Evolutionary conservation across 2,113 vertebrate species (phyloP).

Genomic region (Zingel zingel): DNA sequence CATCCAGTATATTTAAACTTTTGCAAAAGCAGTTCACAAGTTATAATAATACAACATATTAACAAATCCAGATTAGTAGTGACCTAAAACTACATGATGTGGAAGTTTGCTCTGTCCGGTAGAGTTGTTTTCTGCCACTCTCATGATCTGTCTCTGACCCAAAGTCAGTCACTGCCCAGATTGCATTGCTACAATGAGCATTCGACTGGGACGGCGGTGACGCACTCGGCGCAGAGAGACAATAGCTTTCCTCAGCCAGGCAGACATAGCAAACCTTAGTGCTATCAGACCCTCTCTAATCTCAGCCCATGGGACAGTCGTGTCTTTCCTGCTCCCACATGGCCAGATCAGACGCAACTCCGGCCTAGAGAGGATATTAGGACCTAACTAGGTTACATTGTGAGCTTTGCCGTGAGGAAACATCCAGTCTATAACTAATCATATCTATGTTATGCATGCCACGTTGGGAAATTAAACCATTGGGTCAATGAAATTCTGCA

Average conservation of each 20-base stretch:
- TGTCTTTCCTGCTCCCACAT: constrained; percentile 78
- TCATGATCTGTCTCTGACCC: constrained; percentile 72
- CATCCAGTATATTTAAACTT: too few relatives aligned
- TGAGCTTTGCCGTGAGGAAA: constrained; percentile 29
- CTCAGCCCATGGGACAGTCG: constrained; percentile 74
- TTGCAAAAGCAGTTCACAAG: not conserved
- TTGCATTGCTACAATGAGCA: constrained; percentile 74
- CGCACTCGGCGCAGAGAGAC: constrained; percentile 71
- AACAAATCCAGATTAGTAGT: constrained; percentile 7
- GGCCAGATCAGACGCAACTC: constrained; percentile 75
- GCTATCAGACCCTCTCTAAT: constrained; percentile 81
- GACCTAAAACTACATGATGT: constrained; percentile 11
- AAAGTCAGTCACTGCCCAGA: constrained; percentile 71
- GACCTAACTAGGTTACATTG: constrained; percentile 44
- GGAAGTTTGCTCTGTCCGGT: constrained; percentile 29
- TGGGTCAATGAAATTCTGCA: not conserved
- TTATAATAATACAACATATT: not conserved
- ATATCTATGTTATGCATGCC: not conserved
- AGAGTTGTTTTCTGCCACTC: constrained; percentile 54
- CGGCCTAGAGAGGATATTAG: constrained; percentile 34
- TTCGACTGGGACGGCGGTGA: constrained; percentile 71
- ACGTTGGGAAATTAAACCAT: not conserved
- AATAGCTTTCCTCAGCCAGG: constrained; percentile 79
- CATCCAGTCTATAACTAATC: not conserved
- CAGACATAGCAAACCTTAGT: constrained; percentile 84